A percentile compares a stretch with the other conserved stretches of the same genome.
Conservation (phyloP, 2,888 invertebrate genomes). For the Meandrusa payeni region DNA sequence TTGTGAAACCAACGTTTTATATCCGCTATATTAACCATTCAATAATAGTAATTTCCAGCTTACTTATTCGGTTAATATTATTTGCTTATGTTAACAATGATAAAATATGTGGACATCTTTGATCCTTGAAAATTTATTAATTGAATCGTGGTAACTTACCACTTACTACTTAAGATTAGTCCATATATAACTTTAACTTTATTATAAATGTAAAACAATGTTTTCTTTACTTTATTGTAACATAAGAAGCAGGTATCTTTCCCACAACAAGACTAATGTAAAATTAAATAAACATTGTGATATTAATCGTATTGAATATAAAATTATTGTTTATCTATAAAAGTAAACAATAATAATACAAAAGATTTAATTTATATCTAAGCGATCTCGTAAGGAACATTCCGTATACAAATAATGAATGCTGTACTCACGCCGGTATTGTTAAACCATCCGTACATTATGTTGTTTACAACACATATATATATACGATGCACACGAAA, state of each 20-base stretch:
- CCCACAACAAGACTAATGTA: background rate
- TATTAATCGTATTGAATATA: background rate
- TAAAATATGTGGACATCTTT: too few species aligned
- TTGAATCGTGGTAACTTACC: too few species aligned
- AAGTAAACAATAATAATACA: conserved; percentile 5
- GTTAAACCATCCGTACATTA: conserved; percentile 44
- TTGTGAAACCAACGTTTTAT: too few species aligned
- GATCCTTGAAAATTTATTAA: too few species aligned
- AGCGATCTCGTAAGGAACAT: background rate
- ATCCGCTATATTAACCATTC: too few species aligned
- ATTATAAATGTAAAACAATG: too few species aligned
- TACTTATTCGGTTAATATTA: too few species aligned
- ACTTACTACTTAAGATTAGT: too few species aligned
- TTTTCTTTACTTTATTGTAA: too few species aligned
- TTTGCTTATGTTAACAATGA: too few species aligned
- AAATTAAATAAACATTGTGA: background rate
- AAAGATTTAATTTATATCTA: background rate
- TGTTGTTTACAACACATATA: conserved; percentile 27
- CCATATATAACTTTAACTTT: too few species aligned
- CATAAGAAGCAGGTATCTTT: background rate
- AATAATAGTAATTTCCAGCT: too few species aligned
- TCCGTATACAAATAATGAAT: conserved; percentile 21
- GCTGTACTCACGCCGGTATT: conserved; percentile 43
- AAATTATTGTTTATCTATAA: conserved; percentile 6
- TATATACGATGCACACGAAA: conserved; percentile 12